phyloP scores from a whole-genome alignment of 1,140 invertebrate genomes.

The Bombus confusus region DNA sequence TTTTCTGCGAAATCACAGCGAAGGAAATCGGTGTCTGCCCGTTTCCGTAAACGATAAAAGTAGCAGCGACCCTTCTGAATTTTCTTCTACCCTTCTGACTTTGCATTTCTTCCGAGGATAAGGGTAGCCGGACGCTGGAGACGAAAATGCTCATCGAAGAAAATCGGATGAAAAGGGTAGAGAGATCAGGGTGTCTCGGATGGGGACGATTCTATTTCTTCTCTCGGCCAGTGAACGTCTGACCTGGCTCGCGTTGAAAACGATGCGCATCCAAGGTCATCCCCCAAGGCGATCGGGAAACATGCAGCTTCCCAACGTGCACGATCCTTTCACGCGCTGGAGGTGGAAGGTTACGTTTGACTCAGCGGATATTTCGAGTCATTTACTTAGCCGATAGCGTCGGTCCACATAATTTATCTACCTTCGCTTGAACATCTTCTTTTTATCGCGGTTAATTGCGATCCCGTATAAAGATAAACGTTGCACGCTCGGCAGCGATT shows the following conservation, averaged over 20 bases:
- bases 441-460: conserved; percentile 40
- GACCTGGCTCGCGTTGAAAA: background rate
- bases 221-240: conserved; percentile 2
- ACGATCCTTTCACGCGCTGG: conserved; percentile 29
- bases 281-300: conserved; percentile 41
- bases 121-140: background rate
- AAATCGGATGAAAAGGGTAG: background rate
- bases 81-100: background rate
- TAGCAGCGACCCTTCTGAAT: background rate
- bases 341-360: conserved; percentile 44
- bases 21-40: background rate
- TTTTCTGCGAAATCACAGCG: background rate
- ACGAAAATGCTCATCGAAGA: background rate
- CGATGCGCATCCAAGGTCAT: conserved; percentile 13
- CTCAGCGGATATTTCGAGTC: conserved; percentile 42
- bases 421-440: conserved; percentile 12
- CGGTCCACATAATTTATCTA: conserved; percentile 20
- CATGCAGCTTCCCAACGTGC: background rate
- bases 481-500: background rate
- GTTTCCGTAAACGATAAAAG: no score
- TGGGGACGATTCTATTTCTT: conserved; percentile 28
- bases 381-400: conserved; percentile 25
- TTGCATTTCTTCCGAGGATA: conserved; percentile 1
- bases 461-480: conserved; percentile 36
- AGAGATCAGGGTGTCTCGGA: background rate